Percentiles rank a stretch among this genome's conserved stretches.
phyloP scores from a whole-genome alignment of 92 coral and sea anemone genomes.

The Paramuricea clavata region DNA sequence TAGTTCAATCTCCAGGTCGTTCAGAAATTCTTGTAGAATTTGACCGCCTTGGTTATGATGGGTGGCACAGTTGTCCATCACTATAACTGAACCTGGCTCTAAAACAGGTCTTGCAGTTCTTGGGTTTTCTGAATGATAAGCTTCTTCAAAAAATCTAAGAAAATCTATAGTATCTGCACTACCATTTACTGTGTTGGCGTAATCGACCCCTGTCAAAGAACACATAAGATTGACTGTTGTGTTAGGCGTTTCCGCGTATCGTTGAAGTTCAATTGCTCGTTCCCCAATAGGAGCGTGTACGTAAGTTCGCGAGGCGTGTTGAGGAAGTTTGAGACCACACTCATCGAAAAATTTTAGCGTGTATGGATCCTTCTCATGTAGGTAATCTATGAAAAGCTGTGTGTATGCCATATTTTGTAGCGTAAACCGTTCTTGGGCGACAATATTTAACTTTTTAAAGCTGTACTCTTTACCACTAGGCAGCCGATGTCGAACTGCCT shows the following conservation, averaged over 20 bases:
- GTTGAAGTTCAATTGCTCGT: slow-evolving; percentile 43
- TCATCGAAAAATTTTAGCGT: slow-evolving; percentile 10
- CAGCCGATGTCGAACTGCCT: slow-evolving; percentile 34
- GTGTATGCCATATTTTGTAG: slow-evolving; percentile 13
- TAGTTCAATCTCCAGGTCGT: slow-evolving; percentile 14
- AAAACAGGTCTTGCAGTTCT: slow-evolving; percentile 57
- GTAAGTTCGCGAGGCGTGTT: slow-evolving; percentile 48
- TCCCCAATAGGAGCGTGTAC: slow-evolving; percentile 68
- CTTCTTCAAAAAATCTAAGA: slow-evolving; percentile 64
- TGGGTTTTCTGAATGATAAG: slow-evolving; percentile 54
- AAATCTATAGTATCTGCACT: slow-evolving; percentile 21
- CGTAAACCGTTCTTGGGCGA: slow-evolving; percentile 58
- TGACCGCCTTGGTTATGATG: slow-evolving; percentile 27
- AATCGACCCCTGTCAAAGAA: slow-evolving; percentile 19
- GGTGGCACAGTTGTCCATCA: slow-evolving; percentile 20
- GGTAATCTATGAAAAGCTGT: background rate
- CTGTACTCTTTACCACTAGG: slow-evolving; percentile 31
- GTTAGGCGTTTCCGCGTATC: slow-evolving; percentile 13
- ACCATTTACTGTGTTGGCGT: slow-evolving; percentile 27
- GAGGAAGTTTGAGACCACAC: slow-evolving; percentile 22
- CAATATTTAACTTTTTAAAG: slow-evolving; percentile 38
- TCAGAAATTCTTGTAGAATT: slow-evolving; percentile 13
- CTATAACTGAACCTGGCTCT: slow-evolving; percentile 46
- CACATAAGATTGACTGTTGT: slow-evolving; percentile 35
- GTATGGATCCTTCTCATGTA: background rate